Evolutionary conservation across 2,797 vertebrate species (phyloP), one percentile per base, ranked within the genome.

Genomic region (Gallirallus australis): DNA sequence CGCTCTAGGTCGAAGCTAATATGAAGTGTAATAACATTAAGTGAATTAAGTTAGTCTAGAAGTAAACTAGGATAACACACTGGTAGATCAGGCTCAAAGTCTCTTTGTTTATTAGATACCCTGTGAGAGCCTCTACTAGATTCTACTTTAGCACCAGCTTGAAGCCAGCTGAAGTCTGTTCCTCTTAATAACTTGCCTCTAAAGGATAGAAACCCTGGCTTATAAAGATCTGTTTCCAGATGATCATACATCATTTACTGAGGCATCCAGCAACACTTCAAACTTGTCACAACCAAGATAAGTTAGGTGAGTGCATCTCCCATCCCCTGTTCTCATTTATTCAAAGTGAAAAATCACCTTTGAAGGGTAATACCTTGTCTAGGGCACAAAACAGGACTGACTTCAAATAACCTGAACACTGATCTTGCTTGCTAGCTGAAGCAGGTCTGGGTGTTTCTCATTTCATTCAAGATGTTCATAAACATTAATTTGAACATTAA

Each of bases 321-420:
- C 56, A 69, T 65, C 54, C 54, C 73, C 72, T 79, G 30, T 73
- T 93, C 88, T 84, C 59, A 59, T 89, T 92, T 65, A 76, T 61
- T 79, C 63, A 84, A 89, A 92, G 71, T 79, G 70, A 94, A 91
- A 92, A 87, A 56, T 85, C 23, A 52, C 53, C 61, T 89, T 64
- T 68, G 56, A 86, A 78, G 86, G 48, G 42, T 54, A 83, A 78
- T 21, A 50, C 25, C 16, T 93, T 63, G 33, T 52, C 47, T 53
- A 39, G 57, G 82, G 89, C 50, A 82, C 39, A 86, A 89, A 93
- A 12, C 35, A 84, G 31, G 37, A 21, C 48, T 72, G 70, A 89
- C 80, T 94, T 93, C 57, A 93, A 86, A 86, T 50, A 90, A 89
- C 30, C 17, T 2, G 0, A 80, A 76, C 78, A 45, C 52, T 10